These are phyloP conservation scores for Gastrophysa polygoni DNA, from an alignment of 2,888 invertebrate species.

Conservation along the genomic window DNA sequence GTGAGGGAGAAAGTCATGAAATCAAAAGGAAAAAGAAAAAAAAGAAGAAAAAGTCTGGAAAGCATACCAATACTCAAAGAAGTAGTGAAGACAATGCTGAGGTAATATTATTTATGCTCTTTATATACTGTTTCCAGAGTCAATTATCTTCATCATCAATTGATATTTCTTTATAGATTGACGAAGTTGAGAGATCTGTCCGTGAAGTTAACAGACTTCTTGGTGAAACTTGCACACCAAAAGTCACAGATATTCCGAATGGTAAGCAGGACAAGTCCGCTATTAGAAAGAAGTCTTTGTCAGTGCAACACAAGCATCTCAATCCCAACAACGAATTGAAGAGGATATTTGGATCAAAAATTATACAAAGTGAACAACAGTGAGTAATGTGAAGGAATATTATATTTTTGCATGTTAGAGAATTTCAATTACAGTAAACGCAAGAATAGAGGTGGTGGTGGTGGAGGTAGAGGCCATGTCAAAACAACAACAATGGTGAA, in stretches of 20 bases:
- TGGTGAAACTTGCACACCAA: constrained; percentile 60
- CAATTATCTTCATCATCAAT: not conserved
- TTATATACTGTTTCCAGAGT: not conserved
- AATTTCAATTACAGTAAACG: constrained; percentile 63
- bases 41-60: constrained; percentile 68
- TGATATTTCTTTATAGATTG: constrained; percentile 54
- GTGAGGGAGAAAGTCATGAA: constrained; percentile 58
- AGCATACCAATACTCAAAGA: constrained; percentile 59
- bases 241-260: constrained; percentile 23
- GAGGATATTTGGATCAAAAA: constrained; percentile 80
- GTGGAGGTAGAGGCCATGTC: constrained; percentile 62
- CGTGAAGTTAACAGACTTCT: constrained; percentile 71
- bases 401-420: no score
- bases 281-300: constrained; percentile 62
- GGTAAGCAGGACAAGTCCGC: constrained; percentile 45
- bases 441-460: constrained; percentile 62
- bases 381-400: constrained; percentile 31
- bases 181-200: constrained; percentile 72
- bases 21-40: constrained; percentile 64
- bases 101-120: constrained; percentile 49
- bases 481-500: constrained; percentile 72
- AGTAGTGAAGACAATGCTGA: constrained; percentile 71
- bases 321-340: constrained; percentile 83
- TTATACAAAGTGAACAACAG: constrained; percentile 72
- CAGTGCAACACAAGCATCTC: constrained; percentile 72